phyloP scores from a whole-genome alignment of 2,113 vertebrate species.

The Melanerpes formicivorus region DNA sequence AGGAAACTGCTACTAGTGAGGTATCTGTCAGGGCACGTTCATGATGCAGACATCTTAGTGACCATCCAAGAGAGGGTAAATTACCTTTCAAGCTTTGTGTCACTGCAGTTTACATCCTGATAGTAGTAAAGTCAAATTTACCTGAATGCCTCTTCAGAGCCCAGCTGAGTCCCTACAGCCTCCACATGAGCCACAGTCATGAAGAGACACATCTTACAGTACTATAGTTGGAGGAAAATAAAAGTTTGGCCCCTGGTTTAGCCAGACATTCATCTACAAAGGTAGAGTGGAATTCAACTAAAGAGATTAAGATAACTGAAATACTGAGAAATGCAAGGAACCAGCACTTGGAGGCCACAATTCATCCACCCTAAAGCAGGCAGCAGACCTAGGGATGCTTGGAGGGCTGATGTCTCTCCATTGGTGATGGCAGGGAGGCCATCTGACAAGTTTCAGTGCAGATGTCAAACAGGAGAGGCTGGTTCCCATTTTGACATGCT shows the following conservation, averaged over 20 bases:
- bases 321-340: not conserved
- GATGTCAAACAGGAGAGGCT: not conserved
- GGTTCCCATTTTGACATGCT: not conserved
- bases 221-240: not conserved
- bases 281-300: not conserved
- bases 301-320: not conserved
- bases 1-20: not conserved
- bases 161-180: not conserved
- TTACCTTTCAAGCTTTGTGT: not conserved
- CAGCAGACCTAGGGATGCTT: not conserved
- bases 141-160: not conserved
- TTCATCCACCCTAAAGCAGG: not conserved
- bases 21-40: not conserved
- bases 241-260: not conserved
- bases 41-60: not conserved
- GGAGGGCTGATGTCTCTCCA: not conserved
- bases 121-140: not conserved
- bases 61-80: conserved; percentile 32
- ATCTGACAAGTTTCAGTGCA: not conserved
- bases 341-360: not conserved
- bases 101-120: not conserved
- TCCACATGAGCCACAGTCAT: not conserved
- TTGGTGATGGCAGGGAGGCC: not conserved
- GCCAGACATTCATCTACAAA: not conserved
- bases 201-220: not conserved